Base-by-base conservation (phyloP, 2,888 invertebrate genomes). In the Drosophila pegasa region DNA sequence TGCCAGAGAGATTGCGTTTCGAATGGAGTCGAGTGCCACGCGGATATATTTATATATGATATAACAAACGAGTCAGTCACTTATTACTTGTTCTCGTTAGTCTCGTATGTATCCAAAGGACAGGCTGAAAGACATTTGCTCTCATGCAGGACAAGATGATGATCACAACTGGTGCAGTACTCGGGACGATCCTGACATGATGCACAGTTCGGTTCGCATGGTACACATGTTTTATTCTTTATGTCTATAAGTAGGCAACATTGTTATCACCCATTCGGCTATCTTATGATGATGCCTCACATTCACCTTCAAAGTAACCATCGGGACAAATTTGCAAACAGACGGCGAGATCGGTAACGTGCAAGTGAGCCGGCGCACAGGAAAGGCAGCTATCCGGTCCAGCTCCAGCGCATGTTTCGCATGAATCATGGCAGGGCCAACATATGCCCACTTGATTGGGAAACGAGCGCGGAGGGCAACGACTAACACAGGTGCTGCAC, bases 241-340 rank as follows among this genome's bases (percentile, higher is more conserved):
- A 93, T 93, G 89, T 96, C 96, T 94, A 10, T 0, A 35, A 51
- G 20, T 1, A 18, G 27, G 2, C 2, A 45, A 12, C 5, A 31
- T 33, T 10, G 2, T 3, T 3, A 45, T 45, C 27, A 27, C 14
- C 2, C 14, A 2, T 31, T 31, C 3, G 7, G 5, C 9, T 29
- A 18, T 38, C 18, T 25, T 9, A 16, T 40, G 2, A 4, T 16
- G 10, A 14, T 25, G 8, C 16, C 8, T 3, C 2, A 9, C 9
- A 40, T 93, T 92, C 92, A 96, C 96, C 95, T 93, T 96, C 96
- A 93, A 95, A 97, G 90, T 97, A 98, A 51, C 97, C 97, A 89
- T 97, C 97, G 0, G 97, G 97, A 90, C 98, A 98, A 86, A 96
- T 95, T 91, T 97, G 97, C 66, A 97, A 93, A 87, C 98, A 98